These are phyloP conservation scores for Neuroscelio doddi DNA, from an alignment of 2,888 invertebrate genomes.

Conservation along the genomic window DNA sequence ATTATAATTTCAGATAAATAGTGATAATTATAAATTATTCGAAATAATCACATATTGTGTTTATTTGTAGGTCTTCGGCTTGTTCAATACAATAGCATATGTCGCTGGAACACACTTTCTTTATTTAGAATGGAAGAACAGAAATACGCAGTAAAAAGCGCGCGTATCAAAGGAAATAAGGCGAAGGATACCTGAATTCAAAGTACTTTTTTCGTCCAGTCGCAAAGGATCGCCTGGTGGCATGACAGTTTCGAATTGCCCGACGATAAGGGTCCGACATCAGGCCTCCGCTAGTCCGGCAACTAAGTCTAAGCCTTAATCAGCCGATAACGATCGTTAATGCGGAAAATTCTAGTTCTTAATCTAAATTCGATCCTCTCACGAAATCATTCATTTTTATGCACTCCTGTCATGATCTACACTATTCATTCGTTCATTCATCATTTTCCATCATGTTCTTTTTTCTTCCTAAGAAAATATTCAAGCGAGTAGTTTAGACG, in stretches of 20 bases:
- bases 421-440: too few species aligned
- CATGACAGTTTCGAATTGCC: too few species aligned
- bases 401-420: too few species aligned
- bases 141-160: constrained; percentile 41
- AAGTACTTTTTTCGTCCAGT: constrained; percentile 9
- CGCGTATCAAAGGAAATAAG: neutral
- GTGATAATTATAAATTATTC: too few species aligned
- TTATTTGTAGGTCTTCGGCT: constrained; percentile 81
- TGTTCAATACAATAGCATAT: constrained; percentile 87
- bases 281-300: constrained; percentile 7
- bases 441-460: too few species aligned
- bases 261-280: constrained; percentile 3
- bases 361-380: neutral
- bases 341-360: constrained; percentile 1
- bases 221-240: constrained; percentile 4
- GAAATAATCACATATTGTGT: too few species aligned
- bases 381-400: neutral
- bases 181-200: constrained; percentile 2
- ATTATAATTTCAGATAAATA: too few species aligned
- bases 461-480: too few species aligned
- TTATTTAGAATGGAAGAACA: constrained; percentile 81
- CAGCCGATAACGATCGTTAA: neutral
- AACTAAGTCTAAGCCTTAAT: constrained; percentile 2
- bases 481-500: too few species aligned
- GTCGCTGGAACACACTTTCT: constrained; percentile 84